A percentile compares a stretch with the other conserved stretches of the same genome.
These are phyloP conservation scores for Monopterus albus DNA, from an alignment of 2,113 vertebrate genomes.

Conservation along the genomic window DNA sequence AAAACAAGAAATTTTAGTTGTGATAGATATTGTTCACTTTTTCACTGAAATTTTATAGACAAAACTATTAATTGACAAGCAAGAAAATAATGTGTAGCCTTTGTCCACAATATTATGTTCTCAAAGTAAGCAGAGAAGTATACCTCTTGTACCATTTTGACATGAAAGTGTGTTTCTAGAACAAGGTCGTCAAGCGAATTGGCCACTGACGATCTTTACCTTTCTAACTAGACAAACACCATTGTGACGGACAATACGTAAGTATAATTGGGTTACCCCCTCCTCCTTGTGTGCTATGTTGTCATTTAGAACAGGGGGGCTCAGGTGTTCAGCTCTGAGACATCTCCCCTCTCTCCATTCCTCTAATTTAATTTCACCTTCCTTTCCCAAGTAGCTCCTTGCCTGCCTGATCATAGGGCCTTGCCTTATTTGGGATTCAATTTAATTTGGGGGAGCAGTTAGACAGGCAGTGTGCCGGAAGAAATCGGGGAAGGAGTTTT, in stretches of 20 bases:
- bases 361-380: constrained; percentile 77
- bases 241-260: constrained; percentile 71
- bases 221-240: constrained; percentile 59
- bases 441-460: constrained; percentile 69
- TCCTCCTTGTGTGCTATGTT: constrained; percentile 48
- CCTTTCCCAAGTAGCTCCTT: constrained; percentile 63
- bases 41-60: not conserved
- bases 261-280: constrained; percentile 70
- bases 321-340: constrained; percentile 76
- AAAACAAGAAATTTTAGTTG: not conserved
- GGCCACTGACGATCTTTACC: constrained; percentile 39
- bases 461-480: constrained; percentile 11
- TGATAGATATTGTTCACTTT: not conserved
- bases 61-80: not conserved
- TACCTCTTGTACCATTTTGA: not conserved
- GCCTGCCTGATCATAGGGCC: constrained; percentile 57
- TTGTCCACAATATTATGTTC: not conserved
- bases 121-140: not conserved
- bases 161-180: constrained; percentile 8
- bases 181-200: constrained; percentile 28
- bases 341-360: constrained; percentile 59
- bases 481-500: constrained; percentile 39
- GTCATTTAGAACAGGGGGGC: constrained; percentile 63
- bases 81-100: not conserved
- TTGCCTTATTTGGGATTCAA: constrained; percentile 67